phyloP scores from a whole-genome alignment of 2,888 invertebrate genomes.

The Notodonta ziczac region DNA sequence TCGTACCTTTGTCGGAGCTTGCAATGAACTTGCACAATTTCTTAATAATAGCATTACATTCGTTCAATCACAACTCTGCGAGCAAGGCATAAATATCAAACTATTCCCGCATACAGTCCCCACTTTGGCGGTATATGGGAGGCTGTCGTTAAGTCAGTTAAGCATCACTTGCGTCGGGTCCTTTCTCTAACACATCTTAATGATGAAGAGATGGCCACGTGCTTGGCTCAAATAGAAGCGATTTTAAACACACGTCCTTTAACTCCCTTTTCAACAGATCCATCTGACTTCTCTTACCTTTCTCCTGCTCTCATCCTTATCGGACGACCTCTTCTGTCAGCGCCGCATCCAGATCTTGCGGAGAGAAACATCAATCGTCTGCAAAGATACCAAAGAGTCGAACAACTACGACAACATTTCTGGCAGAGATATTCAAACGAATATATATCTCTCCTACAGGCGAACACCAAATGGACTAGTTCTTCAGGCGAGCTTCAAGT shows the following conservation, averaged over 20 bases:
- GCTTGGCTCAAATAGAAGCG: background rate
- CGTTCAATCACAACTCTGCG: background rate
- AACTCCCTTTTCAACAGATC: background rate
- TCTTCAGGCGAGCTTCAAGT: background rate
- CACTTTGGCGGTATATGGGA: no score
- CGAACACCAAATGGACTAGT: background rate
- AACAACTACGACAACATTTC: no score
- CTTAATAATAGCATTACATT: slow-evolving; percentile 2
- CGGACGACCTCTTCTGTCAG: no score
- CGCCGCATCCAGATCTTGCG: no score
- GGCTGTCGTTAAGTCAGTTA: background rate
- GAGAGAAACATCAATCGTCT: no score
- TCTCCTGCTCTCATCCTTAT: no score
- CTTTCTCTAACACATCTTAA: background rate
- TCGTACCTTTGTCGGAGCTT: slow-evolving; percentile 30
- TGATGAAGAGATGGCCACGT: background rate
- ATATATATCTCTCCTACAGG: background rate
- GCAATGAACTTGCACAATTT: slow-evolving; percentile 22
- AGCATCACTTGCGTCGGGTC: background rate
- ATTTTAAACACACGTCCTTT: background rate
- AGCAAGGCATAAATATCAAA: background rate
- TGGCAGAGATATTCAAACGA: no score
- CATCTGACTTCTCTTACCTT: background rate
- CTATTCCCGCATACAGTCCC: no score
- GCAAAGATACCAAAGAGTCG: no score